phyloP scores from a whole-genome alignment of 2,113 vertebrate species.

The Platysteira castanea region DNA sequence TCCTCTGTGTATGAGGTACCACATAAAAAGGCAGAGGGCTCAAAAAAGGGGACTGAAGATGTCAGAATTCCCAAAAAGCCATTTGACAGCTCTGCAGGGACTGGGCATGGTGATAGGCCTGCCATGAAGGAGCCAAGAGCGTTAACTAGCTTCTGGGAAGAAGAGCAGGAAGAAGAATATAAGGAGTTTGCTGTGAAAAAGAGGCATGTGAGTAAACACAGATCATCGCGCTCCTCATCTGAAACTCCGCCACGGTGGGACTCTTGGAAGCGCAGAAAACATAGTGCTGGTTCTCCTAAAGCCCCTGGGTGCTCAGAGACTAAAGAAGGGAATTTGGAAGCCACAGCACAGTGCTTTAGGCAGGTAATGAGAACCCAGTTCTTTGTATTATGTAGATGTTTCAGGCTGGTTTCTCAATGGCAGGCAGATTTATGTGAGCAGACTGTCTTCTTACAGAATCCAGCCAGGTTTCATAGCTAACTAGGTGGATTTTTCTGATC shows the following conservation, averaged over 20 bases:
- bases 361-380: neutral
- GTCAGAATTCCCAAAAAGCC: constrained; percentile 41
- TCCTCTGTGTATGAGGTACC: neutral
- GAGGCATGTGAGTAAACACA: neutral
- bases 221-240: neutral
- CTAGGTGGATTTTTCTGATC: neutral
- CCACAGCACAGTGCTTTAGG: neutral
- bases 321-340: neutral
- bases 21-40: neutral
- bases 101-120: neutral
- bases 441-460: neutral
- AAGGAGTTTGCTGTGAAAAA: neutral
- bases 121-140: neutral
- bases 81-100: neutral
- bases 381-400: neutral
- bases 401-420: neutral
- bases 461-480: neutral
- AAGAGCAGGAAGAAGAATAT: neutral
- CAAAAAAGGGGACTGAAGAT: neutral
- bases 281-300: neutral
- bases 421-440: neutral
- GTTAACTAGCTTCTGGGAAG: neutral
- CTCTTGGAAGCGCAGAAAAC: neutral
- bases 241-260: neutral
- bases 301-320: neutral